Evolutionary conservation across 2,888 invertebrate species (phyloP).

Genomic region (Eupithecia tripunctaria): DNA sequence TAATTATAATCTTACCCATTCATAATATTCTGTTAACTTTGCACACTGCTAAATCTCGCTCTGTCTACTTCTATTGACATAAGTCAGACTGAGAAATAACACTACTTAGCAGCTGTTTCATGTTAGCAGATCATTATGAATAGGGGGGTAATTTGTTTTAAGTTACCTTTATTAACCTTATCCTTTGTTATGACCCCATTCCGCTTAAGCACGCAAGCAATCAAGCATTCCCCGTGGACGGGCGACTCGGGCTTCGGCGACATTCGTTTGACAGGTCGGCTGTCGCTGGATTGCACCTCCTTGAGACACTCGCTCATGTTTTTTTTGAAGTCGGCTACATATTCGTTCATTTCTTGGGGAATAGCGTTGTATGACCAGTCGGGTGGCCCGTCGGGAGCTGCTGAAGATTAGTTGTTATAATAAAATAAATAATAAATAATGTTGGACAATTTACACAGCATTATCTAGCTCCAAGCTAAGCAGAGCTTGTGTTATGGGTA

Average conservation of each 20-base stretch:
- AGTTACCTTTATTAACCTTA: conserved; percentile 73
- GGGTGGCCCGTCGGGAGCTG: conserved; percentile 54
- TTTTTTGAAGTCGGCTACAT: conserved; percentile 69
- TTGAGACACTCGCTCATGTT: conserved; percentile 77
- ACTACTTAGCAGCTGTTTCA: too few species aligned
- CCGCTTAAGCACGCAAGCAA: conserved; percentile 75
- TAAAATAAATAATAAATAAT: too few species aligned
- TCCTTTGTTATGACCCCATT: conserved; percentile 70
- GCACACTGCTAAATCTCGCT: too few species aligned
- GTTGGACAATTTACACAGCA: too few species aligned
- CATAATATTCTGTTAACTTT: too few species aligned
- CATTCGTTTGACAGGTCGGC: conserved; percentile 60
- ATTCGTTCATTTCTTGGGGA: conserved; percentile 61
- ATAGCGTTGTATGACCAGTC: conserved; percentile 83
- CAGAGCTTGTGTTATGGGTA: too few species aligned
- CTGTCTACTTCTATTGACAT: too few species aligned
- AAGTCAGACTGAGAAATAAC: too few species aligned
- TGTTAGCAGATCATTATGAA: too few species aligned
- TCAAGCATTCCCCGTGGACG: conserved; percentile 74
- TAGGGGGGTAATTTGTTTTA: too few species aligned
- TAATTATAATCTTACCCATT: too few species aligned
- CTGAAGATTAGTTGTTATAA: not conserved
- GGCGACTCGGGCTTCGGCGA: conserved; percentile 73
- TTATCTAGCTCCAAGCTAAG: too few species aligned
- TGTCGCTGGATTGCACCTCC: conserved; percentile 70